Percentiles rank a stretch among this genome's conserved stretches.
phyloP scores from a whole-genome alignment of 2,113 vertebrate species.

The Baryphthengus martii region DNA sequence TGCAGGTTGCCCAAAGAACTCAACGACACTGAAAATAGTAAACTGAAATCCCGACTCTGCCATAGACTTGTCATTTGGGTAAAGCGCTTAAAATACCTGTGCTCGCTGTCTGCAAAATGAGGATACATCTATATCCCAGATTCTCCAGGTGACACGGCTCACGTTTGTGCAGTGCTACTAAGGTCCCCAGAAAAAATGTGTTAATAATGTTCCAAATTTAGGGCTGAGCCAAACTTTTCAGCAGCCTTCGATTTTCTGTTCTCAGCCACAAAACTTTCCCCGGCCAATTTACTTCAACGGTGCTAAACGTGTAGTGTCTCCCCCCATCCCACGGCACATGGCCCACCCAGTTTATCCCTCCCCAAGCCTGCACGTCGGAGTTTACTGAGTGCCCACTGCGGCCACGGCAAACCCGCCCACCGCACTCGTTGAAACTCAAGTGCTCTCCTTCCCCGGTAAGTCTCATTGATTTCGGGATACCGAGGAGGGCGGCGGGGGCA shows the following conservation, averaged over 20 bases:
- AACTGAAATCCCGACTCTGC: background rate
- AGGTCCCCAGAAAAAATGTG: accelerated
- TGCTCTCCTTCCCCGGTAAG: accelerated
- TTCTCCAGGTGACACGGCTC: background rate
- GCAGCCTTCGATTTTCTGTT: background rate
- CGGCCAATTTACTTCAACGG: accelerated
- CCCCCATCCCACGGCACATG: background rate
- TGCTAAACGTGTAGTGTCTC: accelerated
- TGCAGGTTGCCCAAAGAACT: background rate
- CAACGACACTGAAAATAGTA: accelerated
- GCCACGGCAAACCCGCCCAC: background rate
- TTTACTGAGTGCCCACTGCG: no score
- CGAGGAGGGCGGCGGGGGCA: accelerated
- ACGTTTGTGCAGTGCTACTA: accelerated
- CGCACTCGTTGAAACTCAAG: accelerated
- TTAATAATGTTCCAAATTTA: background rate
- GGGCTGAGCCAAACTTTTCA: background rate
- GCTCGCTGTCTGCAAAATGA: background rate
- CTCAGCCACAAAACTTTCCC: background rate
- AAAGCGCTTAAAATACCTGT: accelerated
- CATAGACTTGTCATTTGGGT: background rate
- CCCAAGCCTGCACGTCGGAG: background rate
- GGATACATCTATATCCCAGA: accelerated
- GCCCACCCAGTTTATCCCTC: background rate
- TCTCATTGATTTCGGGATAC: accelerated